Percentiles rank a stretch among this genome's conserved stretches.
These are phyloP conservation scores for Antedon bifida DNA, from an alignment of 35 echinoderm and acorn worm species.

Conservation along the genomic window DNA sequence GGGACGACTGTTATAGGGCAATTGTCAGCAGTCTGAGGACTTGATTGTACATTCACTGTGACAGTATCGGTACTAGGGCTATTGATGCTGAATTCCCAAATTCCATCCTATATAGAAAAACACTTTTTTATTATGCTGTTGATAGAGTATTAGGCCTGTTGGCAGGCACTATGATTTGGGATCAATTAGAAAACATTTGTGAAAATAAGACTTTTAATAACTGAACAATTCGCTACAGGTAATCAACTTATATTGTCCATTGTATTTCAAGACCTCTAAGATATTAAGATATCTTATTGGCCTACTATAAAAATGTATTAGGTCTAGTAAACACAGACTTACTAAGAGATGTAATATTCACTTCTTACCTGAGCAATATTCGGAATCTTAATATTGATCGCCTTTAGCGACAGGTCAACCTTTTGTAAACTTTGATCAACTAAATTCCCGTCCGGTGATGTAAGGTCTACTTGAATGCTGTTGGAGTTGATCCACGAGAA, in stretches of 20 bases:
- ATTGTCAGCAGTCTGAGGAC: neutral
- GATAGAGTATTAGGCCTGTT: too few species aligned
- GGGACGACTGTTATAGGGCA: neutral
- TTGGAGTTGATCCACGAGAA: slow-evolving; percentile 15
- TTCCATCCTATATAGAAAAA: neutral
- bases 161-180: too few species aligned
- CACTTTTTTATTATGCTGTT: too few species aligned
- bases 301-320: too few species aligned
- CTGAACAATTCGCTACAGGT: too few species aligned
- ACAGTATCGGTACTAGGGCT: neutral
- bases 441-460: neutral
- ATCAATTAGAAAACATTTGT: too few species aligned
- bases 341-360: too few species aligned
- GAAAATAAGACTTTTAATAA: too few species aligned
- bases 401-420: neutral
- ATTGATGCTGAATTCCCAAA: neutral
- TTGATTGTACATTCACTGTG: slow-evolving; percentile 16
- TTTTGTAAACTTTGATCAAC: neutral
- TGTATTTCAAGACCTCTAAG: too few species aligned
- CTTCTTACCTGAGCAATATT: slow-evolving; percentile 20
- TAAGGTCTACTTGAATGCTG: neutral
- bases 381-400: slow-evolving; percentile 7
- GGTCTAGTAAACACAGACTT: too few species aligned
- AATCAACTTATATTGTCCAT: too few species aligned
- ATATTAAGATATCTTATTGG: too few species aligned